Base-by-base conservation (phyloP, 2,113 vertebrate species). In the Ctenomys sociabilis region DNA sequence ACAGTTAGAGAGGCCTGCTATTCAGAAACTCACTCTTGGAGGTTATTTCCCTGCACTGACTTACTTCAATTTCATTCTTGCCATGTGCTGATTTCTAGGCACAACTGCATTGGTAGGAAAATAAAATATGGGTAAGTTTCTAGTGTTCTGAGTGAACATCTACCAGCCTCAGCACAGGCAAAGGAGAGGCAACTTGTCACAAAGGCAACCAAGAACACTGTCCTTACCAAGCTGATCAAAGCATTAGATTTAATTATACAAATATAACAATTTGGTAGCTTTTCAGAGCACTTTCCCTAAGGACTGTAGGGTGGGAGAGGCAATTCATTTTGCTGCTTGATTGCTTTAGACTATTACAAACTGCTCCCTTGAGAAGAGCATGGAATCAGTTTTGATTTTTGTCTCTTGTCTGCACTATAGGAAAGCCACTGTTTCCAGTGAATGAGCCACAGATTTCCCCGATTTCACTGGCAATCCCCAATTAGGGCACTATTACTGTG, bases 351-450 rank as follows among this genome's bases (percentile, higher is more conserved):
- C 98, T 98, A 97, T 97, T 98, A 98, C 96, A 98, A 98, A 98
- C 97, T 98, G 97, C 98, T 98, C 98, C 98, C 98, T 98, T 97
- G 98, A 98, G 98, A 98, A 98, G 97, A 97, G 97, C 88, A 98
- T 98, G 97, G 98, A 98, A 98, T 98, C 98, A 98, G 98, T 98
- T 99, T 98, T 98, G 98, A 98, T 98, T 98, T 98, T 98, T 98
- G 98, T 98, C 97, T 98, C 98, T 98, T 77, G 22, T 90, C 66
- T 2, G 95, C 97, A 98, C 93, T 97, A 98, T 98, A 98, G 98
- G 98, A 98, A 97, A 98, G 97, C 95, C 95, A 96, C 97, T 97
- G 98, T 97, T 97, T 97, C 98, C 90, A 98, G 97, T 98, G 98
- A 98, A 98, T 97, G 98, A 98, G 98, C 97, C 97, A 98, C 97